Base-by-base conservation (phyloP, 2,888 invertebrate genomes). In the Syrista parreyssii region DNA sequence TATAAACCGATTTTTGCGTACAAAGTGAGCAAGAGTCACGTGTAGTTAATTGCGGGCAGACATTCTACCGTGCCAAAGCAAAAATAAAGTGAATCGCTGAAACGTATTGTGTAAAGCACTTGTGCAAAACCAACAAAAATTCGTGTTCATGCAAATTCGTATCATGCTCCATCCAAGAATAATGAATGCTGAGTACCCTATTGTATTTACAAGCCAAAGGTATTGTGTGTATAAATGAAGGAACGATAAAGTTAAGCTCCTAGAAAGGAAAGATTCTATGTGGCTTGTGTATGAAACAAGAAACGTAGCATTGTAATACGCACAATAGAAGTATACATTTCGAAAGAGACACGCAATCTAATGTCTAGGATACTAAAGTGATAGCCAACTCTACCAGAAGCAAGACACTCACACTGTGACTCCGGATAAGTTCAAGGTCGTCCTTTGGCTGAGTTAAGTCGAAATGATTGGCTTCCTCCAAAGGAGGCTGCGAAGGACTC, bases 401-500 rank as follows among this genome's bases (percentile, higher is more conserved):
- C n/a, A 68, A 71, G 76, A 78, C 85, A 92, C 93, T 92, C 91
- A 93, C 93, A 87, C 92, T 92, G 79, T 92, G 91, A 83, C 92
- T 91, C 84, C 91, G 91, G 82, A 92, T 91, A 81, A 94, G 90
- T 89, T 94, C 94, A 81, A 94, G 91, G 82, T 96, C 96, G 92
- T 97, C 97, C 93, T 97, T 97, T 76, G 97, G 97, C 85, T 94
- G 95, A 91, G 94, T 95, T 88, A 94, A 93, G 89, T 96, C 96
- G 92, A 97, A 96, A 92, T 95, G 95, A 93, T 97, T 97, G 81
- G 84, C 85, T 78, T 91, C 90, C 76, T 84, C 82, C 78, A 84
- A 78, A 75, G 92, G 89, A 79, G 93, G 91, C 82, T 93, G 92
- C 73, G 90, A 90, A 79, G 90, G 88, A 75, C 87, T 89, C 79